phyloP scores from a whole-genome alignment of 2,797 vertebrate genomes.

The Megaceryle alcyon region DNA sequence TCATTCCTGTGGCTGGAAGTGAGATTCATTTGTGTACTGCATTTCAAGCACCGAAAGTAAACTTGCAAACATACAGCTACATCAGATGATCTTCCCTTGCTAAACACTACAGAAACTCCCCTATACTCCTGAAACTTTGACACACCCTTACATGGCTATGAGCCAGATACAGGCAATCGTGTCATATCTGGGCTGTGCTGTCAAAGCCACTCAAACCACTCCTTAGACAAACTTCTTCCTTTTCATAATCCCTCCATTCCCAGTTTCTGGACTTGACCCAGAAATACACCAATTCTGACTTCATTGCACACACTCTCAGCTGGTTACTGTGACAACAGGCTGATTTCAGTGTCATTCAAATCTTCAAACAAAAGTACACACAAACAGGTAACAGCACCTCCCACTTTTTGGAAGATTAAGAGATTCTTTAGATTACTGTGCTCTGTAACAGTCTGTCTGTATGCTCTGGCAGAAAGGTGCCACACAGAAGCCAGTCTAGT shows the following conservation, averaged over 20 bases:
- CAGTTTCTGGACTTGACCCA: not conserved
- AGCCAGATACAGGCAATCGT: not conserved
- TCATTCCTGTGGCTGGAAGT: not conserved
- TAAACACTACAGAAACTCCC: not conserved
- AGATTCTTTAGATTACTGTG: not conserved
- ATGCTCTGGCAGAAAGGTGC: not conserved
- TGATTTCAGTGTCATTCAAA: too few species aligned
- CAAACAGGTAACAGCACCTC: fast-evolving
- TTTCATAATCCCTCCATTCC: not conserved
- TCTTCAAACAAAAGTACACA: not conserved
- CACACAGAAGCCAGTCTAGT: not conserved
- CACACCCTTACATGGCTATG: not conserved
- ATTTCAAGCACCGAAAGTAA: slow-evolving; percentile 23
- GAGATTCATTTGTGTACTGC: slow-evolving; percentile 11
- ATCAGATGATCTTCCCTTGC: slow-evolving; percentile 11
- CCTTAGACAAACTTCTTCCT: not conserved
- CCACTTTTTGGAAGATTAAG: not conserved
- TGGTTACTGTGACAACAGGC: not conserved
- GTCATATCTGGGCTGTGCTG: not conserved
- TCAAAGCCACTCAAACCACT: not conserved
- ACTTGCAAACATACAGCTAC: not conserved
- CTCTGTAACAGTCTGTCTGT: not conserved
- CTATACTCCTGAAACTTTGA: not conserved
- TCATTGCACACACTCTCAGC: not conserved
- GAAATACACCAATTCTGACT: not conserved